Base-by-base conservation (phyloP, 2,888 invertebrate species). In the Campoplex capitator region DNA sequence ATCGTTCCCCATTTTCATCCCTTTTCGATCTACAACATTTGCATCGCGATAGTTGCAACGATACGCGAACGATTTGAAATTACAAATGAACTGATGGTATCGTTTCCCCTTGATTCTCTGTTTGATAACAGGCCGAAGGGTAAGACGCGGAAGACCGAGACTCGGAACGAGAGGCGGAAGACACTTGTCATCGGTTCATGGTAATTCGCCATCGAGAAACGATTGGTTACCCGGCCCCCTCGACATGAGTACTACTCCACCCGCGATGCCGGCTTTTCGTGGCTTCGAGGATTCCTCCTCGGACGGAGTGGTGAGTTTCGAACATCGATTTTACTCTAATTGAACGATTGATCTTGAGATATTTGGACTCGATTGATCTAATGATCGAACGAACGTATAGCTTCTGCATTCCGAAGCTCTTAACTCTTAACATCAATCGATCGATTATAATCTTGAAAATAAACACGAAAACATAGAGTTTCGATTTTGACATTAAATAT, bases 191-290 rank as follows among this genome's bases (percentile, higher is more conserved):
- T 92, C 93, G 42, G 90, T 91, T 85, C 94, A 93, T 85, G 92
- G 92, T 74, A 93, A 92, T 87, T 93, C 94, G 65, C 93, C 93
- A 62, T 94, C 93, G 85, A 92, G 93, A 87, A 93, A 92, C 70
- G 94, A 94, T 78, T 94, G 94, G 94, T 85, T 94, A 78, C 94
- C 94, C n/a, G 89, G 89, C 70, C 90, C 90, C 11, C 87, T 94
- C 80, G 94, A 94, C 83, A 94, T 94, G 94, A 93, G 93, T 89
- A 94, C 94, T 84, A 93, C 94, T 73, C 93, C 93, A 51, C 92
- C 94, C 18, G 90, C 93, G 51, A 92, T 94, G 92, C 93, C 94
- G 32, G 92, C 93, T 88, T 94, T 92, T 88, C 93, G 92, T 56
- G 94, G 94, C 71, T 94, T 94, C 87, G 93, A 93, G 71, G 94